Base-by-base conservation (phyloP, 2,113 vertebrate genomes). In the Physeter macrocephalus region DNA sequence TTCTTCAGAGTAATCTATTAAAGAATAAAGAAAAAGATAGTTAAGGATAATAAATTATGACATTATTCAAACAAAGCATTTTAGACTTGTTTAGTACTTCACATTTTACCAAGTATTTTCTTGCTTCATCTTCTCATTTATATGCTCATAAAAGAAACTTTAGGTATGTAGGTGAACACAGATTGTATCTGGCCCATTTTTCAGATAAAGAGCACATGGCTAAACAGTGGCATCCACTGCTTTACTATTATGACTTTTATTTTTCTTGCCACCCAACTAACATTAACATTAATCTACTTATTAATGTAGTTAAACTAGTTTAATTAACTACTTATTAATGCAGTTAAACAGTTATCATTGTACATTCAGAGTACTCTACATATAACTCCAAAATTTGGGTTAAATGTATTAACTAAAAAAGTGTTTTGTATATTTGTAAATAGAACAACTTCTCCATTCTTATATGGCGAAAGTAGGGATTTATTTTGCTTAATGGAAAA, bases 1-100 rank as follows among this genome's bases (percentile, higher is more conserved):
- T 98, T 99, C 98, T 99, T 99, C 96, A 99, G 96, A 97, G 98
- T 97, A 94, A 91, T 97, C 99, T 99, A 98, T 98, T 93, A 96
- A 94, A 97, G 67, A 98, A 96, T 43, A 98, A 98, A 98, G 52
- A 98, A 67, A 64, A 88, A 92, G 49, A 88, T 5, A 91, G 66
- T 93, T 93, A 96, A 81, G 25, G 20, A 91, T 81, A 88, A 78
- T 46, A 82, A 80, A 90, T 52, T 52, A 80, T 13, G 25, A 75
- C 17, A 97, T 52, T 75, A 86, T 71, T 83, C 8, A 95, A 86
- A 69, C 2, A 49, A 6, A 86, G 29, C 17, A 93, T 62, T 82
- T 91, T 80, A 61, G 3, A 95, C 72, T 86, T 88, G 2, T 80
- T 66, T 89, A 95, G 91, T 62, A 59, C 27, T 91, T 93, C 49